Conservation (phyloP, 2,113 vertebrate genomes). For the Coptodon rendalli region DNA sequence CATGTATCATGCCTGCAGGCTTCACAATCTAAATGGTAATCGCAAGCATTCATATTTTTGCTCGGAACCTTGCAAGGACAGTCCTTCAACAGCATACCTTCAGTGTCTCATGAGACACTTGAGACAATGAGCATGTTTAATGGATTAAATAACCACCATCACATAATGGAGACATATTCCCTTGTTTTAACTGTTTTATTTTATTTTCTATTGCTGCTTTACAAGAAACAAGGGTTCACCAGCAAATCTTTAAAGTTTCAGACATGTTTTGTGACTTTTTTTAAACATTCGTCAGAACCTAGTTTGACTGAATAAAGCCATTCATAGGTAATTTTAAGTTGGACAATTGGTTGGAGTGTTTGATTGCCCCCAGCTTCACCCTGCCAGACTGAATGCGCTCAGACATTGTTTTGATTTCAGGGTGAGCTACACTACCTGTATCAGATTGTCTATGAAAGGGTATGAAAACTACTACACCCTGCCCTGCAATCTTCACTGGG, state of each 20-base stretch:
- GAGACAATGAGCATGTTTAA: conserved; percentile 42
- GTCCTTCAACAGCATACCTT: conserved; percentile 19
- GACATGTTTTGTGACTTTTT: background rate
- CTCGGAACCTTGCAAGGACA: background rate
- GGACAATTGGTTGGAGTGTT: conserved; percentile 22
- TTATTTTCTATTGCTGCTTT: background rate
- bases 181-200: background rate
- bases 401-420: conserved; percentile 64
- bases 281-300: background rate
- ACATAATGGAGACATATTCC: background rate
- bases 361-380: conserved; percentile 39
- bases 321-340: conserved; percentile 8
- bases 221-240: background rate
- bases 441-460: conserved; percentile 56
- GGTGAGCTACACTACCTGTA: conserved; percentile 8
- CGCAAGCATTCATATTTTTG: conserved; percentile 41
- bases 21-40: conserved; percentile 69
- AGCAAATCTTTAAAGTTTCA: background rate
- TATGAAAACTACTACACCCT: conserved; percentile 53
- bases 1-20: conserved; percentile 38
- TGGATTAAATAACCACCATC: background rate
- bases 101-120: conserved; percentile 28
- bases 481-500: conserved; percentile 67
- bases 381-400: conserved; percentile 33
- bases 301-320: background rate